phyloP scores from a whole-genome alignment of 2,888 invertebrate genomes.

The Acanthacorydalis orientalis region DNA sequence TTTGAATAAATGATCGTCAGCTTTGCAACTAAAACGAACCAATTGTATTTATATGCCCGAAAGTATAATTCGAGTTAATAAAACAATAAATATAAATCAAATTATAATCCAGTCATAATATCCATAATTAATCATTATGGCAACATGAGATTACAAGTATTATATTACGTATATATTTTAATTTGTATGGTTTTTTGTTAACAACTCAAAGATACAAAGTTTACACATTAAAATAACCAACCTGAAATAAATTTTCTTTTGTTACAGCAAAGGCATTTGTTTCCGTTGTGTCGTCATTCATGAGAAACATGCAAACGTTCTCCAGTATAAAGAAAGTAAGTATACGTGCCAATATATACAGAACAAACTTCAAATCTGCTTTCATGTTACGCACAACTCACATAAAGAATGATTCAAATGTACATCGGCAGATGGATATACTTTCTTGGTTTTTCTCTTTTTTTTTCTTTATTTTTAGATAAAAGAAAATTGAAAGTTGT shows the following conservation, averaged over 20 bases:
- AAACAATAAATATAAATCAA: neutral
- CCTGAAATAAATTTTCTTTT: conserved; percentile 11
- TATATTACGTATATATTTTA: no score
- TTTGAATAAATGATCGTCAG: no score
- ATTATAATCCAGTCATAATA: neutral
- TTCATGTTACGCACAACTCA: no score
- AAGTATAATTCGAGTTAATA: neutral
- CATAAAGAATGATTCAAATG: no score
- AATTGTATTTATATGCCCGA: no score
- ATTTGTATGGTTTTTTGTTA: conserved; percentile 12
- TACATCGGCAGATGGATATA: no score
- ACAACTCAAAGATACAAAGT: conserved; percentile 9
- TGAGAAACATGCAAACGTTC: conserved; percentile 84
- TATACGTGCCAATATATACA: conserved; percentile 17
- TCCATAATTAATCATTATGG: neutral
- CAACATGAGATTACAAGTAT: no score
- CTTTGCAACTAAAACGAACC: no score
- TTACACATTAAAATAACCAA: neutral
- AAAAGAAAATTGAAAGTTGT: no score
- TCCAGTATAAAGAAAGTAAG: conserved; percentile 97
- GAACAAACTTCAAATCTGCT: no score
- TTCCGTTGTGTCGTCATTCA: conserved; percentile 91
- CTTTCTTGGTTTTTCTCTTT: no score
- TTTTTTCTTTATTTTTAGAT: no score
- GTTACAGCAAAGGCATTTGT: conserved; percentile 68